These are phyloP conservation scores for Tinea trinotella DNA, from an alignment of 2,888 invertebrate species.

Conservation along the genomic window DNA sequence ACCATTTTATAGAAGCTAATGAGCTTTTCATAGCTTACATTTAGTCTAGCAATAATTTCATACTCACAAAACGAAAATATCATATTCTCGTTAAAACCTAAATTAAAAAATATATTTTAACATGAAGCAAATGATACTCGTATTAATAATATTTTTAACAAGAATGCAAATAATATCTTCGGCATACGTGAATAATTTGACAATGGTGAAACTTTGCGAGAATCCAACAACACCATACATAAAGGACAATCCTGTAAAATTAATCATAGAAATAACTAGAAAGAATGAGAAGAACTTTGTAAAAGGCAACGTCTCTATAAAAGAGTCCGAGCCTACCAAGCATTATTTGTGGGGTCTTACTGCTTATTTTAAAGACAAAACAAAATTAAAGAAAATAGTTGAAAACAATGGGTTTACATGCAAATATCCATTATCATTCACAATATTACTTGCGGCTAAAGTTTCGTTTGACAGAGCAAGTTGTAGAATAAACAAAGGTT, in stretches of 20 bases:
- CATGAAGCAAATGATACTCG: not conserved
- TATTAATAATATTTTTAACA: not conserved
- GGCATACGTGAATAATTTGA: not conserved
- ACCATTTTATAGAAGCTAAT: not conserved
- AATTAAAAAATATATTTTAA: not conserved
- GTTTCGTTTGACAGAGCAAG: not conserved
- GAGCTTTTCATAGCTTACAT: not conserved
- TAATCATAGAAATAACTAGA: not conserved
- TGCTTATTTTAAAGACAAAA: not conserved
- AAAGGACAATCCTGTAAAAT: not conserved
- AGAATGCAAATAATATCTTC: not conserved
- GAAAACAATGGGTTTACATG: not conserved
- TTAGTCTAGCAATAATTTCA: too few relatives aligned
- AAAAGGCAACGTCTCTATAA: not conserved
- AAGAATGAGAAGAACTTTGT: not conserved
- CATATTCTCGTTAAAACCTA: not conserved
- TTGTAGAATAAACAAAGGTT: not conserved
- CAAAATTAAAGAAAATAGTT: not conserved
- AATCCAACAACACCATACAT: not conserved
- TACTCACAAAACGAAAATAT: too few relatives aligned
- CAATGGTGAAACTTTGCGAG: not conserved
- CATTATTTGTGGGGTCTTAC: not conserved
- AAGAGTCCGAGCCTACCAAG: not conserved
- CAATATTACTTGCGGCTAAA: not conserved
- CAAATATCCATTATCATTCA: constrained; percentile 1